phyloP scores from a whole-genome alignment of 2,797 vertebrate genomes.

The Coranthus polyacanthus region DNA sequence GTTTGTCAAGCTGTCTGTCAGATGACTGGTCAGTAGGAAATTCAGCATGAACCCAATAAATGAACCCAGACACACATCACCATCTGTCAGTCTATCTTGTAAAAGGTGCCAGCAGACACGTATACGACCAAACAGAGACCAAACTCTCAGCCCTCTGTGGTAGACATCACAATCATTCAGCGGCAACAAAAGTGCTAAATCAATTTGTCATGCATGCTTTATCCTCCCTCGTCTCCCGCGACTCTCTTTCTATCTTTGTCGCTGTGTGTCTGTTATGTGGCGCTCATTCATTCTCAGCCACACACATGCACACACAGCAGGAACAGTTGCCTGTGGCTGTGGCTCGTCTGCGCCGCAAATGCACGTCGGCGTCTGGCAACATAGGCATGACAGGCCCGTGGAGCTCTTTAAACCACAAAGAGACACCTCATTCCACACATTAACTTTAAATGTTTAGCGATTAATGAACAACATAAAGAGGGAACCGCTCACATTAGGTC shows the following conservation, averaged over 20 bases:
- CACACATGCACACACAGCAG: constrained; percentile 20
- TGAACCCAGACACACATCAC: constrained; percentile 13
- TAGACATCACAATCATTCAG: constrained; percentile 10
- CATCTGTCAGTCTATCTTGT: constrained; percentile 41
- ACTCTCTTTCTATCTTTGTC: constrained; percentile 20
- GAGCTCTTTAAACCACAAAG: neutral
- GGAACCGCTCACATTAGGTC: neutral
- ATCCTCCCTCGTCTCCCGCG: neutral
- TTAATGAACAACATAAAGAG: constrained; percentile 4
- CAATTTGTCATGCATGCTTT: constrained; percentile 30
- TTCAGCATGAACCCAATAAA: constrained; percentile 18
- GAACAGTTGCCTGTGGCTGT: constrained; percentile 24
- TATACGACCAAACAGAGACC: constrained; percentile 14
- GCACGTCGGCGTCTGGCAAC: neutral
- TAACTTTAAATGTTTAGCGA: constrained; percentile 2
- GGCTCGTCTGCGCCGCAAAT: neutral
- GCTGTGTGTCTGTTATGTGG: constrained; percentile 12
- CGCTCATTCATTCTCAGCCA: constrained; percentile 4
- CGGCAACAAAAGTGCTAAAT: constrained; percentile 24
- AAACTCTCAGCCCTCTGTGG: neutral
- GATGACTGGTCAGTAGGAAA: constrained; percentile 3
- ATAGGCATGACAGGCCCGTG: constrained; percentile 16
- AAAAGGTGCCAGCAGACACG: constrained; percentile 25
- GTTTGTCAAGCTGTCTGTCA: constrained; percentile 2
- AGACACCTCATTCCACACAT: constrained; percentile 17